Evolutionary conservation across 2,888 invertebrate genomes (phyloP), one percentile per base, ranked within the genome.

Genomic region (Choristoneura rosaceana): DNA sequence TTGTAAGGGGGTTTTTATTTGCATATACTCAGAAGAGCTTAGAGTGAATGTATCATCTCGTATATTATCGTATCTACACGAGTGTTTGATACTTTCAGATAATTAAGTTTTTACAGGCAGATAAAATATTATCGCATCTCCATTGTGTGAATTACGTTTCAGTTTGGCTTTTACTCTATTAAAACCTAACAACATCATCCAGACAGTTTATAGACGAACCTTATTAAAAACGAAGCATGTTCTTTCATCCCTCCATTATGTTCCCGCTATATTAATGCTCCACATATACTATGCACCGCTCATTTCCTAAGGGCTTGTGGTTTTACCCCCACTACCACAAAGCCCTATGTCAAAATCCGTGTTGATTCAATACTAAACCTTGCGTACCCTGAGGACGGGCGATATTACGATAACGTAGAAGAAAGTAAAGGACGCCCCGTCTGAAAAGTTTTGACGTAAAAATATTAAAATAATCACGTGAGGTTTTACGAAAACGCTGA

Each of bases 241-340:
- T 34, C 50, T 34, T 17, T 55, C 15, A 38, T 41, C 33, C 50
- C 64, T 17, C 50, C 64, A 64, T 64, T 50, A 64, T 41, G 41
- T 14, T 41, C 47, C 58, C 62, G 52, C 10, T 47, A 62, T 68
- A 73, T 69, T 60, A 73, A 73, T 69, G 69, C 50, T 12, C 15
- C 64, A 41, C 68, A 73, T 73, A 69, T 69, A 68, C 69, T 59
- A 73, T 73, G 63, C 73, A 69, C 68, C 69, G 50, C 64, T 50
- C 65, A 66, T 66, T 55, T 66, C 52, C 64, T 64, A 58, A 50
- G 73, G 73, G 68, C 52, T 55, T 55, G 55, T 55, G 55, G 55
- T 10, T 55, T 55, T 25, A 4, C 55, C 12, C 55, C 4, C 25
- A 12, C 10, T 25, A 10, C 55, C 4, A 55, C 55, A 55, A 55